phyloP scores from a whole-genome alignment of 2,113 vertebrate species.

The Jacana jacana region DNA sequence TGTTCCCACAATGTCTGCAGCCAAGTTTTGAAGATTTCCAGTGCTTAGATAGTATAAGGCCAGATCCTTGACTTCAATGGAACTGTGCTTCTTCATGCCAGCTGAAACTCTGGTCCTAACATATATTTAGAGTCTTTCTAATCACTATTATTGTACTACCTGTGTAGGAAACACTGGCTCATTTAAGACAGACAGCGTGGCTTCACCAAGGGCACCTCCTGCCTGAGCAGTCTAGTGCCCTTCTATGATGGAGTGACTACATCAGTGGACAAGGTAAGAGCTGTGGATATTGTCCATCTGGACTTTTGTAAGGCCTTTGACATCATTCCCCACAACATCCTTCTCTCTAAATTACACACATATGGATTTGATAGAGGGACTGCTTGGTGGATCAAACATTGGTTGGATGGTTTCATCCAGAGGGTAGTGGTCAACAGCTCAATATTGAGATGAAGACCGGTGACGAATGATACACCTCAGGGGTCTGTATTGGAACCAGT shows the following conservation, averaged over 20 bases:
- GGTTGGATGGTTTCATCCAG: not conserved
- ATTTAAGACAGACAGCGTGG: not conserved
- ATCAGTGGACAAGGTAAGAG: not conserved
- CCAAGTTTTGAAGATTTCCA: constrained; percentile 47
- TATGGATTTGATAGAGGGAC: not conserved
- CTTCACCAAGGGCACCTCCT: not conserved
- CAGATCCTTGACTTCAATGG: constrained; percentile 30
- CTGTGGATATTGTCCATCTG: not conserved
- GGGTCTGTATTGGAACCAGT: not conserved
- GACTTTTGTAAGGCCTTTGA: not conserved
- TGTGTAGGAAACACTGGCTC: not conserved
- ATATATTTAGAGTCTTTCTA: not conserved
- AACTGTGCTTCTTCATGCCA: not conserved
- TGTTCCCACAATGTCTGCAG: constrained; percentile 37
- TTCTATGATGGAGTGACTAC: not conserved
- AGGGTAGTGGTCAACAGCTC: not conserved
- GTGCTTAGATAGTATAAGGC: constrained; percentile 6
- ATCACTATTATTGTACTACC: not conserved
- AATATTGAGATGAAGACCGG: not conserved
- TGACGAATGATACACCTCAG: not conserved
- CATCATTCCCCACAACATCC: not conserved
- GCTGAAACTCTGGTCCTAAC: not conserved
- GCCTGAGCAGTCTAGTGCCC: not conserved
- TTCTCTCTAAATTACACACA: not conserved
- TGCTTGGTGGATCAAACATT: not conserved